phyloP scores from a whole-genome alignment of 2,888 invertebrate species.

The Thymelicus acteon region DNA sequence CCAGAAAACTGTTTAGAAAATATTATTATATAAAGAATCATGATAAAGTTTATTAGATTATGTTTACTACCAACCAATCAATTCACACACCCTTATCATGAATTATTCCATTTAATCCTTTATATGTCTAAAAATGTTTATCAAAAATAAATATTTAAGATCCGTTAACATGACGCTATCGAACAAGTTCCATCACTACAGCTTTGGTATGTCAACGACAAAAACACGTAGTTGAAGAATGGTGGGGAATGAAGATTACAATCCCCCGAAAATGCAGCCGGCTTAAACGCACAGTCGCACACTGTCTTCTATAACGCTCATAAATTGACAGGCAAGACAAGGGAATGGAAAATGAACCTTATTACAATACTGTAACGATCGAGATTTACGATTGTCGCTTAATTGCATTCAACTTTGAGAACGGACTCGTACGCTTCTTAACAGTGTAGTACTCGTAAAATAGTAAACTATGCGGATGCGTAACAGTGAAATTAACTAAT shows the following conservation, averaged over 20 bases:
- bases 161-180: slow-evolving; percentile 50
- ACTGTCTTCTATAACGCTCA: slow-evolving; percentile 67
- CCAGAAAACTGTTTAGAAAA: too few species aligned
- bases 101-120: background rate
- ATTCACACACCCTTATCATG: background rate
- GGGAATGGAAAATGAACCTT: slow-evolving; percentile 54
- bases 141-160: slow-evolving; percentile 9
- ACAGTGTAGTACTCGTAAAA: slow-evolving; percentile 66
- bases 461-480: slow-evolving; percentile 65
- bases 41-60: too few species aligned
- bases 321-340: slow-evolving; percentile 52
- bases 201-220: slow-evolving; percentile 72
- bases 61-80: background rate
- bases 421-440: slow-evolving; percentile 65
- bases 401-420: slow-evolving; percentile 63
- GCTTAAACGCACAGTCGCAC: slow-evolving; percentile 73
- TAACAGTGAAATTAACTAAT: slow-evolving; percentile 11
- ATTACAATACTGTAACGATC: slow-evolving; percentile 53
- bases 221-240: slow-evolving; percentile 67
- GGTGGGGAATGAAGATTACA: slow-evolving; percentile 71
- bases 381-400: slow-evolving; percentile 44
- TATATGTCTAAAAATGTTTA: background rate
- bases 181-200: slow-evolving; percentile 61
- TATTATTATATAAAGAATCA: too few species aligned
- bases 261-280: slow-evolving; percentile 78